Evolutionary conservation across 2,797 vertebrate species (phyloP), one percentile per base, ranked within the genome.

Genomic region (Hydrocynus forskahlii): DNA sequence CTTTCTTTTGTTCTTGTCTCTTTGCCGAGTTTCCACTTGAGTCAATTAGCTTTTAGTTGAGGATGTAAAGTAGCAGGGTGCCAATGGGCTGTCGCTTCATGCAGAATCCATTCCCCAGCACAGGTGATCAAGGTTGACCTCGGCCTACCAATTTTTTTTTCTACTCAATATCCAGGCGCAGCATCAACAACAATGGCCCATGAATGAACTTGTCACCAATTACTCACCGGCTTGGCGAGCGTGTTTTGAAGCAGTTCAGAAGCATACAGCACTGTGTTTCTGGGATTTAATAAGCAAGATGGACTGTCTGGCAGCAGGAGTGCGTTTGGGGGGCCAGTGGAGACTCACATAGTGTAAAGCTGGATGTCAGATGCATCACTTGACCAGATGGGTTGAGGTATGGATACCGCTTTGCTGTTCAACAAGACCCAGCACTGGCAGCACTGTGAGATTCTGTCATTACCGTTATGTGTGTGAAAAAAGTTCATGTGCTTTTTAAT

Each of bases 241-340:
- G 10, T 82, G 63, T 80, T 86, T 38, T 75, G 71, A 78, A 78
- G 68, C 64, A 75, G 60, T 75, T 69, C 75, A 82, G 72, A 54
- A 76, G 75, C 63, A 43, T 77, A 62, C 63, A 76, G 70, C 57
- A 63, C 16, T 21, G 29, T 81, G 80, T 81, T 81, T 75, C 57
- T 80, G 70, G 60, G 19, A 87, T 91, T 92, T 91, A 92, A 92
- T 93, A 94, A 92, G 84, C 48, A 88, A 89, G 64, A 93, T 93
- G 90, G 90, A 90, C 83, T 90, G 81, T 89, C 87, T 93, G 93
- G 93, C 92, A 94, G 88, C 86, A 88, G 85, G 75, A 71, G 84
- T 87, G 67, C 84, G 83, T 91, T 90, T 84, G 77, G 86, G 77
- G 83, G 89, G 88, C 87, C 88, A 87, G 86, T 78, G 55, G 88